Conservation (phyloP, 1,140 invertebrate genomes). For the Eubasilissa regina region DNA sequence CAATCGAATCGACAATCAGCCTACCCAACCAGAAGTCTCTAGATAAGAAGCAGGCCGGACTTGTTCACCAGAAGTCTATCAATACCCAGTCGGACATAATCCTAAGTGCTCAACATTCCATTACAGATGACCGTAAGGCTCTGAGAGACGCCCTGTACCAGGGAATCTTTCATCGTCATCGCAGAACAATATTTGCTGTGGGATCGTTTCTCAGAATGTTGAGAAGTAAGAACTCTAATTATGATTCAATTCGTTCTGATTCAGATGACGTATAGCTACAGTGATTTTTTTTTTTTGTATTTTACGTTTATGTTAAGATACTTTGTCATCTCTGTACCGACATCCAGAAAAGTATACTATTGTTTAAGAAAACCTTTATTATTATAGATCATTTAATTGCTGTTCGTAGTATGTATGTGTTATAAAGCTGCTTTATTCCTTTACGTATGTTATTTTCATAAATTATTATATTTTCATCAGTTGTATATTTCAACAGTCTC, state of each 20-base stretch:
- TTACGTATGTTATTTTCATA: too few relatives aligned
- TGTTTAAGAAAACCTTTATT: background rate
- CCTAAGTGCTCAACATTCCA: slow-evolving; percentile 71
- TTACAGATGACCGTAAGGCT: slow-evolving; percentile 80
- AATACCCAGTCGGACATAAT: slow-evolving; percentile 71
- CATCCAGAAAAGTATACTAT: background rate
- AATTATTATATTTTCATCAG: too few relatives aligned
- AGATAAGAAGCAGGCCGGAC: slow-evolving; percentile 69
- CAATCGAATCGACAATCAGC: slow-evolving; percentile 71
- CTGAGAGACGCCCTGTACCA: slow-evolving; percentile 84
- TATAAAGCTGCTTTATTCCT: too few relatives aligned
- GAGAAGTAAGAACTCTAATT: slow-evolving; percentile 84
- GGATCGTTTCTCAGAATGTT: slow-evolving; percentile 87
- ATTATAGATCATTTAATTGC: too few relatives aligned
- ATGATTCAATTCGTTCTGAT: slow-evolving; percentile 80
- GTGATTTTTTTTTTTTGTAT: slow-evolving; percentile 43
- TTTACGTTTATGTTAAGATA: background rate
- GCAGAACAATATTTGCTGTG: slow-evolving; percentile 84
- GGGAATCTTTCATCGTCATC: slow-evolving; percentile 85
- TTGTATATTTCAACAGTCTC: too few relatives aligned
- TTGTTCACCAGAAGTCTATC: slow-evolving; percentile 69
- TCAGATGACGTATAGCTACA: slow-evolving; percentile 71
- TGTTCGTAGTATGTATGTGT: too few relatives aligned
- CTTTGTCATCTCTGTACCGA: background rate
- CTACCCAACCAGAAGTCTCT: slow-evolving; percentile 71